These are phyloP conservation scores for Nasonia longicornis DNA, from an alignment of 1,140 invertebrate genomes.

Conservation along the genomic window DNA sequence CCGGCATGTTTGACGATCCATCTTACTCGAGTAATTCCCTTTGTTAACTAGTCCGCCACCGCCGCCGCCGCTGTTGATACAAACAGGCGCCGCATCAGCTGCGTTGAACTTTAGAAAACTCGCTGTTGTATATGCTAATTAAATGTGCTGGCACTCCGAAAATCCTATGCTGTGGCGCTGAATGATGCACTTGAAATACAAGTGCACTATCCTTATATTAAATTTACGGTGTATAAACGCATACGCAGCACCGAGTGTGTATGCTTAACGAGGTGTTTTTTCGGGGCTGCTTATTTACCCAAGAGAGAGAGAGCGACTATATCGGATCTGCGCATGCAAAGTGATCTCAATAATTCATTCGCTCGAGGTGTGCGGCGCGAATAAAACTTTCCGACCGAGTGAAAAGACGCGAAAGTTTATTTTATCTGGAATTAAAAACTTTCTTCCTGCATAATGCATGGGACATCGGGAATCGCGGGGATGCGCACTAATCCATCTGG, in stretches of 20 bases:
- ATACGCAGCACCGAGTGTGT: background rate
- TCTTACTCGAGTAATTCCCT: too few relatives aligned
- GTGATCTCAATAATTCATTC: background rate
- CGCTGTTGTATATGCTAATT: conserved; percentile 15
- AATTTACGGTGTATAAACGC: background rate
- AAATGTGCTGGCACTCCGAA: background rate
- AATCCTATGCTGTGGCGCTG: background rate
- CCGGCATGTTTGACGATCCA: too few relatives aligned
- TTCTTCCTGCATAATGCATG: background rate
- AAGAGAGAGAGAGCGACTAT: background rate
- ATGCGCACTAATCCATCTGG: background rate
- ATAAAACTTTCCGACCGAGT: background rate
- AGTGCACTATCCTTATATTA: background rate
- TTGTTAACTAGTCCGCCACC: background rate
- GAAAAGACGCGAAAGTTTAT: background rate
- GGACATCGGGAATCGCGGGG: too few relatives aligned
- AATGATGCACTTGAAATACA: background rate
- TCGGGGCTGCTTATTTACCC: background rate
- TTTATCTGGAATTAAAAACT: background rate
- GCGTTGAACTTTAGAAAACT: conserved; percentile 8
- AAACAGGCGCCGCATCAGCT: background rate
- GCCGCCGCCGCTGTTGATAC: background rate
- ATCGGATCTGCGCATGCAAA: background rate
- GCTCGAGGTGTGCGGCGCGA: background rate
- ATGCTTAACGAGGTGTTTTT: background rate